phyloP scores from a whole-genome alignment of 2,888 invertebrate genomes.

The Nineta flava region DNA sequence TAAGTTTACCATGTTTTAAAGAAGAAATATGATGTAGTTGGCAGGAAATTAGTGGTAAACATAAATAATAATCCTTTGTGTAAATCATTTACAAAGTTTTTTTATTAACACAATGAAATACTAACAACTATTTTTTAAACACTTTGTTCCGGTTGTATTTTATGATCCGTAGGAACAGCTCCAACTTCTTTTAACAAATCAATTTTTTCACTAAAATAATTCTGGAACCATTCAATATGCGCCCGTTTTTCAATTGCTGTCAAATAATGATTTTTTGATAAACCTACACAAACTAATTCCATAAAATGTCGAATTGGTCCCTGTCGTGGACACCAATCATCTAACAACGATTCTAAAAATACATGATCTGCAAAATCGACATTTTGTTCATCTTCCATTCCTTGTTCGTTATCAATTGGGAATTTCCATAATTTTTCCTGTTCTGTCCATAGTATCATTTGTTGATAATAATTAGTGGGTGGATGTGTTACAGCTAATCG shows the following conservation, averaged over 20 bases:
- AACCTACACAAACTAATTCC: slow-evolving; percentile 86
- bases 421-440: slow-evolving; percentile 93
- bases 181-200: slow-evolving; percentile 51
- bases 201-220: slow-evolving; percentile 74
- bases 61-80: no score
- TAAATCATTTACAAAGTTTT: no score
- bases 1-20: no score
- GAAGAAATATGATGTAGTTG: no score
- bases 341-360: slow-evolving; percentile 74
- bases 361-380: slow-evolving; percentile 87
- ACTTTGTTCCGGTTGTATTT: no score
- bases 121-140: no score
- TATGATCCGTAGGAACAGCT: slow-evolving; percentile 25
- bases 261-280: slow-evolving; percentile 88
- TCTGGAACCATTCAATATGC: slow-evolving; percentile 81
- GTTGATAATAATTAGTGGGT: slow-evolving; percentile 79
- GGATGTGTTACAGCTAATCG: slow-evolving; percentile 49
- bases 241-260: slow-evolving; percentile 74
- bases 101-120: no score
- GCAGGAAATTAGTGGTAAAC: no score
- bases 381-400: slow-evolving; percentile 50
- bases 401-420: slow-evolving; percentile 95
- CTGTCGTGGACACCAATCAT: slow-evolving; percentile 74
- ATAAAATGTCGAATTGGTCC: slow-evolving; percentile 94
- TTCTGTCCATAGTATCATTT: slow-evolving; percentile 87